Base-by-base conservation (phyloP, 1,140 invertebrate genomes). In the Mesaphorura yosii region DNA sequence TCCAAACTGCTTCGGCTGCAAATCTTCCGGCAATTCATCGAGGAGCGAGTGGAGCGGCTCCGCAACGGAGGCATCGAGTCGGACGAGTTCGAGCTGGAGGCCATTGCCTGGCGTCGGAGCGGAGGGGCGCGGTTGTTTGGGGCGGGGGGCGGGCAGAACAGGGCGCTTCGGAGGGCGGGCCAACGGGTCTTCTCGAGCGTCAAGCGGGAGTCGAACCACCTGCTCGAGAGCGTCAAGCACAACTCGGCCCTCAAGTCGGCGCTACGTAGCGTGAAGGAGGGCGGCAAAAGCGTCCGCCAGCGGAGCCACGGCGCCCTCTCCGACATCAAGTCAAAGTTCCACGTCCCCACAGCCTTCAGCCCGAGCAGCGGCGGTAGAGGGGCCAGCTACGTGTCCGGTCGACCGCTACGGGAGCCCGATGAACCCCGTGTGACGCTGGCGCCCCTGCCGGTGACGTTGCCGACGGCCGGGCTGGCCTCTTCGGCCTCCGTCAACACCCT, bases 21-120 rank as follows among this genome's bases (percentile, higher is more conserved):
- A 73, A 93, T 94, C 63, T 96, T 96, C 72, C 85, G 88, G 66
- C 88, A 90, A 83, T 96, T 96, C 71, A 89, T 94, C 62, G 88
- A 92, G 66, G 88, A 91, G 70, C 74, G 91, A 64, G 71, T 95
- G 58, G 82, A 88, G 57, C 81, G 91, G 73, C 75, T 94, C 29
- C 92, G 92, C 71, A 79, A 82, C 23, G 90, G 89, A 2, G 72
- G 83, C 37, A 87, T 88, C 1, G 90, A 90, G 66, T 84, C 81
- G n/a, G 91, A 96, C 69, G 85, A 92, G 66, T 95, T 95, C 71
- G 91, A 96, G 71, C 75, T 85, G 68, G 90, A 94, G 70, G 31
- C 57, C 6, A 37, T 63, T 6, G 83, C 85, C 17, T 86, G 82
- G 59, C 75, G 80, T 84, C 0, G 82, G 64, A 78, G 83, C 57